Evolutionary conservation across 37 sponge, comb jelly and placozoan species (phyloP).

Genomic region (Diacarnus erythraeanus): DNA sequence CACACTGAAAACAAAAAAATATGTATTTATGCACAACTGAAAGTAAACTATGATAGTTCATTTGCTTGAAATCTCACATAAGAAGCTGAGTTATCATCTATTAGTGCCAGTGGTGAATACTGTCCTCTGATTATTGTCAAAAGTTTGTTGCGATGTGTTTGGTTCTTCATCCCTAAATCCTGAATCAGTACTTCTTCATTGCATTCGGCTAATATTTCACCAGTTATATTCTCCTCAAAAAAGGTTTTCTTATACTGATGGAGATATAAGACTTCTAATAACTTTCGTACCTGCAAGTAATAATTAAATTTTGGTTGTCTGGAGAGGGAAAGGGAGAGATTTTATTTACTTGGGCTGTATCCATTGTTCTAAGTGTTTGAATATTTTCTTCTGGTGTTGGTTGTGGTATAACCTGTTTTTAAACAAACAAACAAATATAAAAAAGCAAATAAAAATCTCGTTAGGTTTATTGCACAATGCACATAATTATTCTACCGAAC

Average conservation of each 20-base stretch:
- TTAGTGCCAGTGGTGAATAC: background rate
- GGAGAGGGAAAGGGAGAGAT: background rate
- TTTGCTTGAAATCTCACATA: background rate
- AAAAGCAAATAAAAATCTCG: no score
- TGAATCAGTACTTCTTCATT: background rate
- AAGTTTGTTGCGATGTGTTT: background rate
- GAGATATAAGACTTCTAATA: background rate
- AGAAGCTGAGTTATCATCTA: background rate
- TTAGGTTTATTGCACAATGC: no score
- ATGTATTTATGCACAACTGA: background rate
- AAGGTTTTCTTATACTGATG: background rate
- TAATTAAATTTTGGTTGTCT: no score
- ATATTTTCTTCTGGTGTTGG: background rate
- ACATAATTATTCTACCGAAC: no score
- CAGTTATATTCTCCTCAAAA: background rate
- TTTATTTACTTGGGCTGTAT: background rate
- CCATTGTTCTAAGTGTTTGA: background rate
- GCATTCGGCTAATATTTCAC: slow-evolving; percentile 11
- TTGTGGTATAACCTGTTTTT: background rate
- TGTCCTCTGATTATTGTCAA: background rate
- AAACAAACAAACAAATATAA: no score
- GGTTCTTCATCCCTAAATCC: background rate
- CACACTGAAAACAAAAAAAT: background rate
- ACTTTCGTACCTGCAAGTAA: background rate
- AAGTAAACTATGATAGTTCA: background rate